Conservation (phyloP, 2,888 invertebrate species). For the Cheilosia soror region DNA sequence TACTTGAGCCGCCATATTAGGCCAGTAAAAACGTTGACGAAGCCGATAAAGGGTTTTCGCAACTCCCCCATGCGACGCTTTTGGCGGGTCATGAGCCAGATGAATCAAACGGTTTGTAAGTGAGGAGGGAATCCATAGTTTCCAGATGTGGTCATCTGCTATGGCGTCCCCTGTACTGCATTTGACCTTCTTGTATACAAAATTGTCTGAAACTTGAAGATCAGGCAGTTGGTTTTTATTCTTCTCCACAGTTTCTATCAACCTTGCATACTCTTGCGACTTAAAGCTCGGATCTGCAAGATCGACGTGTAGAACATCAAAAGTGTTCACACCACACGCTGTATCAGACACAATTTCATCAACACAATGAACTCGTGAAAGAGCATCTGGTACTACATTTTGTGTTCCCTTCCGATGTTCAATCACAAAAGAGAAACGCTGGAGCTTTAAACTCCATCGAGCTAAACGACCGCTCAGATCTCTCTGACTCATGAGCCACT, state of each 20-base stretch:
- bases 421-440: slow-evolving; percentile 13
- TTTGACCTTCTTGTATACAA: background rate
- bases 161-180: background rate
- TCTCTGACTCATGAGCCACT: slow-evolving; percentile 35
- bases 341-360: slow-evolving; percentile 3
- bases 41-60: too few species aligned
- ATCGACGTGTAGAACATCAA: slow-evolving; percentile 16
- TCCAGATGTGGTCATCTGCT: too few species aligned
- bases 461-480: slow-evolving; percentile 25
- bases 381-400: background rate
- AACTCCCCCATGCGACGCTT: too few species aligned
- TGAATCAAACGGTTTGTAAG: too few species aligned
- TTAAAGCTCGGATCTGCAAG: slow-evolving; percentile 1
- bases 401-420: slow-evolving; percentile 27
- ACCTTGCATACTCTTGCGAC: background rate
- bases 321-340: background rate
- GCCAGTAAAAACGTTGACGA: too few species aligned
- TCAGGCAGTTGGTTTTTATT: slow-evolving; percentile 1
- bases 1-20: too few species aligned
- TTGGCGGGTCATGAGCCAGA: too few species aligned
- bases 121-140: too few species aligned
- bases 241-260: background rate
- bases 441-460: slow-evolving; percentile 30
- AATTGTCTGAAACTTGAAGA: background rate
- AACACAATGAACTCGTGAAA: background rate